A percentile compares a stretch with the other conserved stretches of the same genome.
phyloP scores from a whole-genome alignment of 2,888 invertebrate species.

The Euzetes globulus region DNA sequence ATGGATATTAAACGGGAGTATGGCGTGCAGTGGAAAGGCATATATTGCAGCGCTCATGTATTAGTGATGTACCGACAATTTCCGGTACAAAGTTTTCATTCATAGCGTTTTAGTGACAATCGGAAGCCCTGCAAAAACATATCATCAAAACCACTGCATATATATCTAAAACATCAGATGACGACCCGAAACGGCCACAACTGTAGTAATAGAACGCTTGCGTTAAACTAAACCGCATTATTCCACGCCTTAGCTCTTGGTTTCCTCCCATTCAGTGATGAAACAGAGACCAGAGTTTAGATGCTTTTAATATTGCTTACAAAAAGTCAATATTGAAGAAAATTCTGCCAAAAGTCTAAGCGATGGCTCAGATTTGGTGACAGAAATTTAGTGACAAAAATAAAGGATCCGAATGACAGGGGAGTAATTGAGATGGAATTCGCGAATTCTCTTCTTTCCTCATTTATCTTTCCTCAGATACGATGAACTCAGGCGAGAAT shows the following conservation, averaged over 20 bases:
- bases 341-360: constrained; percentile 9
- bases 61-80: constrained; percentile 17
- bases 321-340: constrained; percentile 30
- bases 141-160: constrained; percentile 22
- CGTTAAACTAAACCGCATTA: constrained; percentile 24
- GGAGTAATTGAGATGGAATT: constrained; percentile 30
- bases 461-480: constrained; percentile 30
- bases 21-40: constrained; percentile 11
- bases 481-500: constrained; percentile 25
- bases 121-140: constrained; percentile 20
- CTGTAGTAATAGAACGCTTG: constrained; percentile 16
- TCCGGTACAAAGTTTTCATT: constrained; percentile 26
- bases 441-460: constrained; percentile 17
- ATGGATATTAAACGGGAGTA: constrained; percentile 28
- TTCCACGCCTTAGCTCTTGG: constrained; percentile 4
- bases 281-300: not conserved
- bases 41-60: not conserved
- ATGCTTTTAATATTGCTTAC: constrained; percentile 22
- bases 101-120: constrained; percentile 26
- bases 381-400: constrained; percentile 17
- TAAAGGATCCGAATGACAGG: constrained; percentile 17
- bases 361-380: constrained; percentile 29
- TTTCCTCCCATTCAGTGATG: constrained; percentile 4
- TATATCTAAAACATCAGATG: constrained; percentile 22
- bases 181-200: not conserved